These are phyloP conservation scores for Fistularia commersonii DNA, from an alignment of 2,797 vertebrate species.

Conservation along the genomic window DNA sequence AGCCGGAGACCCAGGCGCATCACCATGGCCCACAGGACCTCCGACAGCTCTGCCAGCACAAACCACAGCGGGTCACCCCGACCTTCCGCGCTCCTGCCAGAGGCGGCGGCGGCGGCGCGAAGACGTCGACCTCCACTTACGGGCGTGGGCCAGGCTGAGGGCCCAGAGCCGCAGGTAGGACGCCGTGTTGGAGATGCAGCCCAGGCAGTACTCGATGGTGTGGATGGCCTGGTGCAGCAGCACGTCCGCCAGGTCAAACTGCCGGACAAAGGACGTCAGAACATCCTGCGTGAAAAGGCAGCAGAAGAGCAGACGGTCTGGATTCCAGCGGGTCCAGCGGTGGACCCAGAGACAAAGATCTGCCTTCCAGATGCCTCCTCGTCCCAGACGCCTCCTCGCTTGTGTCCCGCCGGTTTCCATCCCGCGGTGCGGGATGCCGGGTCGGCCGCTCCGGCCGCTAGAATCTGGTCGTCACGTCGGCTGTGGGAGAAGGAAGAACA, in stretches of 20 bases:
- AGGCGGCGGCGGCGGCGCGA: too few species aligned
- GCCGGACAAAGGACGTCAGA: constrained; percentile 44
- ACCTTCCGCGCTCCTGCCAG: background rate
- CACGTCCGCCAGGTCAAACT: constrained; percentile 92
- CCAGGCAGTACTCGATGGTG: constrained; percentile 96
- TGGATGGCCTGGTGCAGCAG: constrained; percentile 94
- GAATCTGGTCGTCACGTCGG: too few species aligned
- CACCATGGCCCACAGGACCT: constrained; percentile 95
- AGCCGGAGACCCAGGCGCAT: constrained; percentile 86
- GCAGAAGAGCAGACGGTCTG: too few species aligned
- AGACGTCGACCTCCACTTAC: constrained; percentile 70
- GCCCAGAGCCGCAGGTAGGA: constrained; percentile 98
- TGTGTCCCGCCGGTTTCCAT: too few species aligned
- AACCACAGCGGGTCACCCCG: background rate
- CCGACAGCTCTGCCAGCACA: constrained; percentile 83
- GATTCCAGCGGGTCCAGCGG: too few species aligned
- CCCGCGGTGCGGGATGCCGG: too few species aligned
- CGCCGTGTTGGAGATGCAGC: constrained; percentile 96
- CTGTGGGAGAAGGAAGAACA: too few species aligned
- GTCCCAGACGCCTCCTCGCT: too few species aligned
- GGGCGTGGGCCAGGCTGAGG: constrained; percentile 92
- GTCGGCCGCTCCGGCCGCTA: too few species aligned
- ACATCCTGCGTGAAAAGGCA: too few species aligned
- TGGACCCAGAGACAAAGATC: too few species aligned
- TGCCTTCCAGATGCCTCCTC: too few species aligned